These are phyloP conservation scores for Nothobranchius furzeri DNA, from an alignment of 2,113 vertebrate genomes.

Conservation along the genomic window DNA sequence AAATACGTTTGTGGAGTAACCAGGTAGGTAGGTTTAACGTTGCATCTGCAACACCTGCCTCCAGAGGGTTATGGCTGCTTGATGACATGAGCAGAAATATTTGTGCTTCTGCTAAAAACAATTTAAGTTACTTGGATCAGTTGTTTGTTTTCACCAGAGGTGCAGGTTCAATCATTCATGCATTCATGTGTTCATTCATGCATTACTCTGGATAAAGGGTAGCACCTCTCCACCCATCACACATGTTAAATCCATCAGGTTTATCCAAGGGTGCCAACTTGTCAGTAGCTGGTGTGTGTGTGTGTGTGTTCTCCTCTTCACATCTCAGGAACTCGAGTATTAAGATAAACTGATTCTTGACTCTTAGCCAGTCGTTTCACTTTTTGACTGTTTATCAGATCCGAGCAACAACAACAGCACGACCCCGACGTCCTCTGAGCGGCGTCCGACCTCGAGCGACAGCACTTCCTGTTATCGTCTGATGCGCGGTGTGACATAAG, in stretches of 20 bases:
- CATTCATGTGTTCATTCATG: slow-evolving; percentile 26
- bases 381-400: slow-evolving; percentile 39
- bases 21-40: too few species aligned
- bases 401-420: slow-evolving; percentile 25
- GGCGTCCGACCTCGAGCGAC: slow-evolving; percentile 23
- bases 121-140: too few species aligned
- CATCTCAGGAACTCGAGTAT: slow-evolving; percentile 36
- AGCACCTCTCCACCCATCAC: neutral
- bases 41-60: too few species aligned
- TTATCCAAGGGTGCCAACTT: slow-evolving; percentile 39
- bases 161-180: too few species aligned
- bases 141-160: too few species aligned
- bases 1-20: too few species aligned
- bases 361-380: slow-evolving; percentile 23
- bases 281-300: slow-evolving; percentile 3
- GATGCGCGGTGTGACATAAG: slow-evolving; percentile 8
- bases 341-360: slow-evolving; percentile 56
- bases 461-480: slow-evolving; percentile 59
- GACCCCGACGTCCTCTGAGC: slow-evolving; percentile 19
- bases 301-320: slow-evolving; percentile 2
- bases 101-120: too few species aligned
- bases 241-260: slow-evolving; percentile 47
- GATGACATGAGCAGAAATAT: too few species aligned
- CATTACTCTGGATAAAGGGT: slow-evolving; percentile 2
- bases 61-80: too few species aligned